Conservation (phyloP, 2,797 vertebrate species). For the Lithobates sylvaticus region DNA sequence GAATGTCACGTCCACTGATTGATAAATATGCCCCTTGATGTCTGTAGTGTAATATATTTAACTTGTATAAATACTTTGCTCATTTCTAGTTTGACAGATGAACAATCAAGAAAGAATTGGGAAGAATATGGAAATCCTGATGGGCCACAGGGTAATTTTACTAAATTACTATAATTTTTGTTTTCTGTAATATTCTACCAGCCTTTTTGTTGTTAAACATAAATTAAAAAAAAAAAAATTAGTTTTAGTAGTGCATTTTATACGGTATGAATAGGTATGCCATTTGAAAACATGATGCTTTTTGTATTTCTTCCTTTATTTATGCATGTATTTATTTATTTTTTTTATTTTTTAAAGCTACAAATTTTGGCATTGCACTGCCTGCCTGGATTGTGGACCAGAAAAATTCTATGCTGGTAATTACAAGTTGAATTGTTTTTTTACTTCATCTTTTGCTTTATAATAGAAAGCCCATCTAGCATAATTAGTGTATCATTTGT, state of each 20-base stretch:
- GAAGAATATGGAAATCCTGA: slow-evolving; percentile 94
- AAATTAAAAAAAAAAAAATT: no score
- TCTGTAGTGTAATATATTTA: no score
- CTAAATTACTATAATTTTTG: not conserved
- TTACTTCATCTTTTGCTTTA: not conserved
- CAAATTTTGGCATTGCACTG: slow-evolving; percentile 95
- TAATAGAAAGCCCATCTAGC: not conserved
- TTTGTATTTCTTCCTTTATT: not conserved
- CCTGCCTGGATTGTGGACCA: slow-evolving; percentile 99
- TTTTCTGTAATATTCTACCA: no score
- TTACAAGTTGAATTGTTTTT: slow-evolving; percentile 14
- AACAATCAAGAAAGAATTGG: slow-evolving; percentile 93
- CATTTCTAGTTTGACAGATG: slow-evolving; percentile 89
- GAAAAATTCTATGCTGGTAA: slow-evolving; percentile 98
- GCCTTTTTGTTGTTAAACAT: no score
- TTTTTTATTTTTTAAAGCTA: slow-evolving; percentile 77
- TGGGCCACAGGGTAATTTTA: slow-evolving; percentile 89
- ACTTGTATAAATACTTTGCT: not conserved
- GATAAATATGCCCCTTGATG: no score
- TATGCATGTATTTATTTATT: not conserved
- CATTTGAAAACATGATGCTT: not conserved
- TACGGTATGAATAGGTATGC: no score
- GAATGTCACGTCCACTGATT: no score
- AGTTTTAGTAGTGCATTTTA: no score
- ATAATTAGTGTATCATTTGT: not conserved